phyloP scores from a whole-genome alignment of 2,113 vertebrate genomes.

The Sceloporus tristichus region DNA sequence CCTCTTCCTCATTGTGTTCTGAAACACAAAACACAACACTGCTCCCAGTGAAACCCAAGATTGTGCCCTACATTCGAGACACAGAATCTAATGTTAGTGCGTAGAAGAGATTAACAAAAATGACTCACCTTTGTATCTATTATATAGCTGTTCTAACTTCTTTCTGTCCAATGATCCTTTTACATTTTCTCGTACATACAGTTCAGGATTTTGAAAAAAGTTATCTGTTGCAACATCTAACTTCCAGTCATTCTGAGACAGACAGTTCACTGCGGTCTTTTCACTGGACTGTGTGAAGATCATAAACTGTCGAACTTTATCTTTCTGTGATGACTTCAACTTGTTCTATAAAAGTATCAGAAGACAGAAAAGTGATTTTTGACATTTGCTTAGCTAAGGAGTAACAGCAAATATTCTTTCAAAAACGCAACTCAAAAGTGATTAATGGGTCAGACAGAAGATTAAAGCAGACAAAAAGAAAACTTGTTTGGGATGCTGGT shows the following conservation, averaged over 20 bases:
- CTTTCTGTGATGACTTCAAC: slow-evolving; percentile 99
- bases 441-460: not conserved
- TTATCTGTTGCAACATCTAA: slow-evolving; percentile 99
- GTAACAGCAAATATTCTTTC: not conserved
- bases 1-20: not conserved
- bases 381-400: not conserved
- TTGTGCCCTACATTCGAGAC: not conserved
- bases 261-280: slow-evolving; percentile 96
- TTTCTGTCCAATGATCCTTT: slow-evolving; percentile 94
- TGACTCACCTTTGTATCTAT: slow-evolving; percentile 94
- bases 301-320: slow-evolving; percentile 99
- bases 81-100: not conserved
- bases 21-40: not conserved
- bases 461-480: not conserved
- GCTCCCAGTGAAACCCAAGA: not conserved
- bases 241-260: slow-evolving; percentile 99
- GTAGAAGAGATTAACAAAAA: slow-evolving; percentile 24
- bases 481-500: not conserved
- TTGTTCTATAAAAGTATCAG: slow-evolving; percentile 88
- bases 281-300: slow-evolving; percentile 98
- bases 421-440: not conserved
- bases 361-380: slow-evolving; percentile 54
- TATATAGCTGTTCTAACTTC: slow-evolving; percentile 96
- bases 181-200: slow-evolving; percentile 92
- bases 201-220: slow-evolving; percentile 98